phyloP scores from a whole-genome alignment of 2,797 vertebrate genomes.

The Tinamus major region DNA sequence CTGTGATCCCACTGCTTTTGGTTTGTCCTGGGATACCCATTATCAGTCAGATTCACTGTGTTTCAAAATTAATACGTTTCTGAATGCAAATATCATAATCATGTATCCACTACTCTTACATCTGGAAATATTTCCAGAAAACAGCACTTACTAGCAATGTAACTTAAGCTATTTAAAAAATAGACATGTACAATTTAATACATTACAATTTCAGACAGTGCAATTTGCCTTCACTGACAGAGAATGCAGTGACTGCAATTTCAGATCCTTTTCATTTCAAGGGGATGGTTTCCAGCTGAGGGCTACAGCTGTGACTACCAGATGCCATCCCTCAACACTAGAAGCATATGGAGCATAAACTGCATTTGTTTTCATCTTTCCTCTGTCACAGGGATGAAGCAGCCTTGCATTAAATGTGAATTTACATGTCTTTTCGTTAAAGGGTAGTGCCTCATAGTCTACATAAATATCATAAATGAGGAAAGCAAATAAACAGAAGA shows the following conservation, averaged over 20 bases:
- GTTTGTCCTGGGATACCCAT: not conserved
- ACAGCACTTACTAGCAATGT: not conserved
- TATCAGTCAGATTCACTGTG: not conserved
- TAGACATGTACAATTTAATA: not conserved
- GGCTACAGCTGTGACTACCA: not conserved
- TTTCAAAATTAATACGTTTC: not conserved
- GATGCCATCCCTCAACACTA: not conserved
- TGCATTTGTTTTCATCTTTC: not conserved
- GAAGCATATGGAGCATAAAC: not conserved
- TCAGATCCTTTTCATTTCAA: not conserved
- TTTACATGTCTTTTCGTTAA: not conserved
- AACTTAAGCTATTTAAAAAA: not conserved
- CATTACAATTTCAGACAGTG: not conserved
- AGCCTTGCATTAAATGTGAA: not conserved
- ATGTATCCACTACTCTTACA: not conserved
- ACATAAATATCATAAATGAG: not conserved
- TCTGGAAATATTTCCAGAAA: not conserved
- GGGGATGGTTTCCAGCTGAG: not conserved
- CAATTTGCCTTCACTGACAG: not conserved
- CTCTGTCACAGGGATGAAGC: not conserved
- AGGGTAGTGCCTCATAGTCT: not conserved
- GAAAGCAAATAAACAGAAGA: not conserved
- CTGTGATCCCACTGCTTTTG: not conserved
- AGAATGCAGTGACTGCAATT: not conserved
- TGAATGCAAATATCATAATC: not conserved